A percentile compares a stretch with the other conserved stretches of the same genome.
Evolutionary conservation across 2,888 invertebrate species (phyloP).

Genomic region (Malthinus flaveolus): DNA sequence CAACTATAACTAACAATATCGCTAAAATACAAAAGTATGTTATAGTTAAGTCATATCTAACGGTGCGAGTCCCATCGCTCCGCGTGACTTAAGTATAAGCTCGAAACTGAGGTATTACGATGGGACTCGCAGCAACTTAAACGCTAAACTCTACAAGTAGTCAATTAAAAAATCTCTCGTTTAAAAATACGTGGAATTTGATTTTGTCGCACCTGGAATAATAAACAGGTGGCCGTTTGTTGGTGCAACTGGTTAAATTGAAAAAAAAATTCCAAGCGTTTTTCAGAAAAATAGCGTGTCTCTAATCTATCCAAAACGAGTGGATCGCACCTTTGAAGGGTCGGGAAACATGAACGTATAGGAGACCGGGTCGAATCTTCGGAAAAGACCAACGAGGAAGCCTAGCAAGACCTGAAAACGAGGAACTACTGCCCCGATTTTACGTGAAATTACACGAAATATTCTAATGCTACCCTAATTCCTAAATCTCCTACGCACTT

Average conservation of each 20-base stretch:
- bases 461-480: conserved; percentile 25
- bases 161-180: no score
- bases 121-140: no score
- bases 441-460: conserved; percentile 34
- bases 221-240: no score
- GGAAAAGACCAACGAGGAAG: conserved; percentile 51
- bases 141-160: no score
- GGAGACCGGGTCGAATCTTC: conserved; percentile 52
- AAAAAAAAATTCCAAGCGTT: conserved; percentile 23
- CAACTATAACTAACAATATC: conserved; percentile 17
- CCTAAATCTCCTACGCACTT: conserved; percentile 21
- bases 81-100: no score
- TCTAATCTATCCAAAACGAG: conserved; percentile 46
- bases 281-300: conserved; percentile 24
- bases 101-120: no score
- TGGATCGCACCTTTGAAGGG: conserved; percentile 52
- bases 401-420: conserved; percentile 53
- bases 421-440: conserved; percentile 53
- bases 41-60: not conserved
- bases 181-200: no score
- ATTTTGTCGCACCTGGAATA: no score
- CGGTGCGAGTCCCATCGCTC: not conserved
- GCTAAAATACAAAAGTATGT: conserved; percentile 18
- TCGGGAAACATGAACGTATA: conserved; percentile 51
- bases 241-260: no score